These are phyloP conservation scores for Seriola rivoliana DNA, from an alignment of 2,113 vertebrate species.

Conservation along the genomic window DNA sequence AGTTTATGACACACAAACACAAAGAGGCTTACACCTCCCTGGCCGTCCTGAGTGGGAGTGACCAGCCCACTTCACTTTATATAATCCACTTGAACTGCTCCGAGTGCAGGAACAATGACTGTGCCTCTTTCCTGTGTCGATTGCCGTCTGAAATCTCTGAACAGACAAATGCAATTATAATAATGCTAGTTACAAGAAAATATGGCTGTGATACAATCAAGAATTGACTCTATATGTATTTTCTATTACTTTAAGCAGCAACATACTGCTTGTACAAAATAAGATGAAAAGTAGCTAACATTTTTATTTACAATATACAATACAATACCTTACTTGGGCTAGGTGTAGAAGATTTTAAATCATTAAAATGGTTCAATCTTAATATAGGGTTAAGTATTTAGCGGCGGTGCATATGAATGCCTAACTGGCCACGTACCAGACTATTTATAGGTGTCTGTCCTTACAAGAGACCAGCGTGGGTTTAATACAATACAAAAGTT, in stretches of 20 bases:
- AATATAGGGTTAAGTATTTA: background rate
- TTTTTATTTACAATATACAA: background rate
- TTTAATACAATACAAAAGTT: background rate
- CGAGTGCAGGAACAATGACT: background rate
- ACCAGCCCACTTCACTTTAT: constrained; percentile 47
- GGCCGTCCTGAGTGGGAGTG: constrained; percentile 36
- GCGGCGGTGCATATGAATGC: background rate
- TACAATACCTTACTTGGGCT: background rate
- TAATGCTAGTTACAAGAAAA: background rate
- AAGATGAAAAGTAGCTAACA: background rate
- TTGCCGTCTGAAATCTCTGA: background rate
- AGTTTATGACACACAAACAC: constrained; percentile 53
- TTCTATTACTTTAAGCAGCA: background rate
- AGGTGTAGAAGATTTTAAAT: background rate
- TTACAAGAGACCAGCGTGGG: background rate
- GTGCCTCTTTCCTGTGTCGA: background rate
- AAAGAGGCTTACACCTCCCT: constrained; percentile 56
- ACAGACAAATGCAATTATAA: background rate
- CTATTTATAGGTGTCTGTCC: background rate
- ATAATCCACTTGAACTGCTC: constrained; percentile 47
- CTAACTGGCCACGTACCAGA: background rate
- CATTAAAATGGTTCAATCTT: background rate
- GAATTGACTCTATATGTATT: background rate
- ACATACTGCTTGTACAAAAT: background rate
- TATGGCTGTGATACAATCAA: background rate